Evolutionary conservation across 2,797 vertebrate genomes (phyloP), one percentile per base, ranked within the genome.

Genomic region (Austrolebias charrua): DNA sequence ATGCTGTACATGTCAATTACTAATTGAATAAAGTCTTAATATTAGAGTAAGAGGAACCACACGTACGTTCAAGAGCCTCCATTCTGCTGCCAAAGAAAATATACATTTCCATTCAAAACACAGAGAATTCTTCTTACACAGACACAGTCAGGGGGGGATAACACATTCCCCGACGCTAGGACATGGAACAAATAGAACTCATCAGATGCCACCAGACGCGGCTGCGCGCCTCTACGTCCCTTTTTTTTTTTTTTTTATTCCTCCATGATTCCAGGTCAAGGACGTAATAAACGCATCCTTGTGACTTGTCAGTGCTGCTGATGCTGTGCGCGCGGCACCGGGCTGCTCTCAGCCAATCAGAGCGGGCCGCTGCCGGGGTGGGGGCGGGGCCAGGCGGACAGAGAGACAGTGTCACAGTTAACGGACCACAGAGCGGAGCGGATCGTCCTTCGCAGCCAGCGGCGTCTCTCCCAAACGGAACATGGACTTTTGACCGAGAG

Each of bases 271-370:
- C 68, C 63, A 76, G 80, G 85, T 82, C 83, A 87, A 88, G 83
- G 82, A 73, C 79, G 63, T 51, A 35, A 58, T 64, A 69, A 68
- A 80, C 8, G 66, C 75, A 77, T 80, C 69, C 78, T 75, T 76
- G 79, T 80, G 71, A 74, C 70, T 78, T 47, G 7, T 70, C 64
- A 43, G 6, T 62, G 87, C 60, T 86, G 81, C 72, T 89, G 90
- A 87, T 88, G 86, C 83, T 83, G 85, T 68, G 80, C 80, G 44
- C 81, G 4, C 78, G 50, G 75, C 88, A 63, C 79, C 18, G 55
- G 20, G 40, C 55, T 2, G 55, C 13, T 48, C 6, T 63, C 69
- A 78, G 79, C 92, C 91, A 92, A 92, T 92, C 79, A 81, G 31
- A 48, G 61, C 44, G 19, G 47, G 14, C 60, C 48, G 52, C 69